Evolutionary conservation across 2,888 invertebrate species (phyloP).

Genomic region (Argyresthia albistria): DNA sequence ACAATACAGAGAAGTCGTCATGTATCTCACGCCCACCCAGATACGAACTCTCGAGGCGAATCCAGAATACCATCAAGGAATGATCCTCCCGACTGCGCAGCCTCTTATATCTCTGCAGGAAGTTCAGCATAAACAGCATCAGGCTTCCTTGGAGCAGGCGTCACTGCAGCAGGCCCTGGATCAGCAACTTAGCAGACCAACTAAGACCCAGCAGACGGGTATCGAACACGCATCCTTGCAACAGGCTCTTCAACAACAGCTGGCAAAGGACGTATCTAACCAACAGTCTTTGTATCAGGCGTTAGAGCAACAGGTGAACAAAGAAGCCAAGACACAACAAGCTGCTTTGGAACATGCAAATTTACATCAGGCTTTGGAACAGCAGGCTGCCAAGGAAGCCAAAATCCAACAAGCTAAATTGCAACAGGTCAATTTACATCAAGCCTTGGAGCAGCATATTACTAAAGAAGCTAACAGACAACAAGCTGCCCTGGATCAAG

Average conservation of each 20-base stretch:
- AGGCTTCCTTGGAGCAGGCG: constrained; percentile 2
- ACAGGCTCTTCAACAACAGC: constrained; percentile 2
- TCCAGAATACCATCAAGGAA: constrained; percentile 3
- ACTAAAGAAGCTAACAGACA: no score
- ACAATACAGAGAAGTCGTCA: constrained; percentile 38
- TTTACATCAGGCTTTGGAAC: no score
- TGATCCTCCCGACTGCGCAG: background rate
- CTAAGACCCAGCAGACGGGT: background rate
- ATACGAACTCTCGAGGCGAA: constrained; percentile 36
- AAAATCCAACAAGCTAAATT: no score
- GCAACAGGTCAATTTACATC: no score
- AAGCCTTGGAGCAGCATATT: no score
- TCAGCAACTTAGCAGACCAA: background rate
- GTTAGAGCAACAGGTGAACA: no score
- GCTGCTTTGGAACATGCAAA: no score
- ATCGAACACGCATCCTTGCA: constrained; percentile 3
- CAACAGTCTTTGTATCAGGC: no score
- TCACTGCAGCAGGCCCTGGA: constrained; percentile 5
- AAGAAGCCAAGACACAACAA: no score
- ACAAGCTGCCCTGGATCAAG: no score
- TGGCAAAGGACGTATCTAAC: background rate
- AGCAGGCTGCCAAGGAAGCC: no score
- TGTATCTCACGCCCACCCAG: constrained; percentile 48
- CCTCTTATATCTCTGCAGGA: background rate
- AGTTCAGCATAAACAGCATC: background rate